phyloP scores from a whole-genome alignment of 2,113 vertebrate species.

The Spea bombifrons region DNA sequence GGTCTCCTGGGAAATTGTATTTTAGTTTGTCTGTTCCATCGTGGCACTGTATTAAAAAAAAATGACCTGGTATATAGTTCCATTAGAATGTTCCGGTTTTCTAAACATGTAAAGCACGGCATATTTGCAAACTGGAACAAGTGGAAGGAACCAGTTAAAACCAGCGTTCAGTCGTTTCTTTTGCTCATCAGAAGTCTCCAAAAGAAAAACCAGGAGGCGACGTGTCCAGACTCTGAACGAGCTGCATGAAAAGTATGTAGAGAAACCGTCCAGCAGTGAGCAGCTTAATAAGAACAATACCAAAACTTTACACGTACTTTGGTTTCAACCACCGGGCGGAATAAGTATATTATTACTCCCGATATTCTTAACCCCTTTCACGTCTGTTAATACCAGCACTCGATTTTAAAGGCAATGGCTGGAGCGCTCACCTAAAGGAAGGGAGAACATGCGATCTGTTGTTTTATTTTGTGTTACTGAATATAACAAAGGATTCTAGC shows the following conservation, averaged over 20 bases:
- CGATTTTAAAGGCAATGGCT: too few species aligned
- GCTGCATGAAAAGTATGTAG: conserved; percentile 35
- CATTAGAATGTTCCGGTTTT: background rate
- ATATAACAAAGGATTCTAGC: too few species aligned
- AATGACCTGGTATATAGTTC: background rate
- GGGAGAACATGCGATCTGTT: too few species aligned
- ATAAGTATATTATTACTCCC: conserved; percentile 9
- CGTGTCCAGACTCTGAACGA: conserved; percentile 43
- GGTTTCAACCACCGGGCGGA: background rate
- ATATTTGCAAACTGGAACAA: background rate
- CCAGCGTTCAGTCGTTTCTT: background rate
- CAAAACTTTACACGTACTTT: conserved; percentile 14
- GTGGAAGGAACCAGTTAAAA: background rate
- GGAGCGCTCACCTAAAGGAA: too few species aligned
- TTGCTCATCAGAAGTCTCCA: conserved; percentile 36
- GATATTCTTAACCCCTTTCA: background rate
- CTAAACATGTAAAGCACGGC: background rate
- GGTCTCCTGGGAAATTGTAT: background rate
- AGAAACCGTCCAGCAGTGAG: conserved; percentile 24
- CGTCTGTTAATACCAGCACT: too few species aligned
- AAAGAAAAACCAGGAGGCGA: conserved; percentile 26
- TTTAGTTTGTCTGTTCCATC: background rate
- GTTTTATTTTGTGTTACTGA: too few species aligned
- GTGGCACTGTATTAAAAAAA: background rate
- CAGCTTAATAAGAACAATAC: conserved; percentile 23